Evolutionary conservation across 2,888 invertebrate species (phyloP), one percentile per base, ranked within the genome.

Genomic region (Hirtodrosophila trivittata): DNA sequence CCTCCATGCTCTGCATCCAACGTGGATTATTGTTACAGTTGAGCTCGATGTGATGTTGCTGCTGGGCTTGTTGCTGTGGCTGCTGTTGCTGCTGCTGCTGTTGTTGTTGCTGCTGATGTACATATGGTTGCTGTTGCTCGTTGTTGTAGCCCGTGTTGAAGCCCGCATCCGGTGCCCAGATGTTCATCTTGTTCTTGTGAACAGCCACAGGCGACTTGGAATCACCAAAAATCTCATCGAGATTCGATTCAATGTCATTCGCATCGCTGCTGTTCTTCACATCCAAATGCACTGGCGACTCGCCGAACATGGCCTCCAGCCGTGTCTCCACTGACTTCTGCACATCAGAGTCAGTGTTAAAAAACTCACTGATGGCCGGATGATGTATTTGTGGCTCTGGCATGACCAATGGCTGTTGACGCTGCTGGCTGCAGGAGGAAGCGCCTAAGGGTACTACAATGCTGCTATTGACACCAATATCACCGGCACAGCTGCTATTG

Each of bases 281-380:
- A 45, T 82, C 87, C 47, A 89, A 71, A 47, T 89, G 88, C 7
- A 90, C 90, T 0, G 91, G 91, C 0, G 90, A 90, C 67, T 90
- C 91, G 0, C 90, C 90, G 41, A 91, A 91, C 89, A 91, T 91
- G 7, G 91, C 90, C 57, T 91, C 91, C 30, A 91, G 72, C 5
- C 91, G 87, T 4, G 88, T 90, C 60, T 91, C 91, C 45, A 91
- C 91, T 0, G 91, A 89, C 66, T 91, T 91, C 26, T 87, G 89
- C 3, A 90, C 90, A 66, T 88, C 88, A 12, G 87, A 81, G 25
- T 89, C 86, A 5, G 88, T 81, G 60, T 80, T 89, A 33, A 90
- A 90, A 67, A 91, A 88, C 59, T 90, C 90, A 25, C 84, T 89
- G 2, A 89, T 72, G 5, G 88, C 86, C 1, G 81, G 80, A 60